These are phyloP conservation scores for Typhlichthys subterraneus DNA, from an alignment of 2,797 vertebrate genomes.

Conservation along the genomic window DNA sequence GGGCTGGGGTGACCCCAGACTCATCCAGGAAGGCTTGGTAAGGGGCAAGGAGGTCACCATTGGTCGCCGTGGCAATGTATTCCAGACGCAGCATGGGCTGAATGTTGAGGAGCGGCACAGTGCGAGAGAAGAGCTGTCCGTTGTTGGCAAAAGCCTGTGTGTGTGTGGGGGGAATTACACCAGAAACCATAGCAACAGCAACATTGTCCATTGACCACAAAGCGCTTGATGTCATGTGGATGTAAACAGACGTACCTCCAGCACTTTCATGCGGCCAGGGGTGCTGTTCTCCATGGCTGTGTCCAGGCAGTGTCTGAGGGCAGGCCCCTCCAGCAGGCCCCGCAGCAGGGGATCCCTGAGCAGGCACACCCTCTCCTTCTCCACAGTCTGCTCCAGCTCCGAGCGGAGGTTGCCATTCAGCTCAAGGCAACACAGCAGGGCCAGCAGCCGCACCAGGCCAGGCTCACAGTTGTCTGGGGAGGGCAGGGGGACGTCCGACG, in stretches of 20 bases:
- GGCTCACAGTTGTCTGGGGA: constrained; percentile 53
- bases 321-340: constrained; percentile 78
- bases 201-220: too few relatives aligned
- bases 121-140: constrained; percentile 81
- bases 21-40: constrained; percentile 75
- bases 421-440: constrained; percentile 84
- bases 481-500: constrained; percentile 24
- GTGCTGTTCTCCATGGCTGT: constrained; percentile 83
- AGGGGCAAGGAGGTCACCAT: constrained; percentile 68
- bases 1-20: constrained; percentile 59
- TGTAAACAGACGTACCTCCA: constrained; percentile 80
- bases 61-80: constrained; percentile 83
- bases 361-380: constrained; percentile 82
- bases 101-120: constrained; percentile 81
- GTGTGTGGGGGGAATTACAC: too few relatives aligned
- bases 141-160: constrained; percentile 84
- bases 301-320: constrained; percentile 86
- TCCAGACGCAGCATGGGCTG: constrained; percentile 87
- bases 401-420: constrained; percentile 89
- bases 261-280: constrained; percentile 82
- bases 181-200: too few relatives aligned
- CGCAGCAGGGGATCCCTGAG: constrained; percentile 83
- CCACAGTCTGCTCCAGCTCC: constrained; percentile 85
- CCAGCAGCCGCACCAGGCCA: constrained; percentile 81
- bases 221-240: too few relatives aligned